A percentile compares a stretch with the other conserved stretches of the same genome.
Evolutionary conservation across 2,113 vertebrate species (phyloP).

Genomic region (Tichodroma muraria): DNA sequence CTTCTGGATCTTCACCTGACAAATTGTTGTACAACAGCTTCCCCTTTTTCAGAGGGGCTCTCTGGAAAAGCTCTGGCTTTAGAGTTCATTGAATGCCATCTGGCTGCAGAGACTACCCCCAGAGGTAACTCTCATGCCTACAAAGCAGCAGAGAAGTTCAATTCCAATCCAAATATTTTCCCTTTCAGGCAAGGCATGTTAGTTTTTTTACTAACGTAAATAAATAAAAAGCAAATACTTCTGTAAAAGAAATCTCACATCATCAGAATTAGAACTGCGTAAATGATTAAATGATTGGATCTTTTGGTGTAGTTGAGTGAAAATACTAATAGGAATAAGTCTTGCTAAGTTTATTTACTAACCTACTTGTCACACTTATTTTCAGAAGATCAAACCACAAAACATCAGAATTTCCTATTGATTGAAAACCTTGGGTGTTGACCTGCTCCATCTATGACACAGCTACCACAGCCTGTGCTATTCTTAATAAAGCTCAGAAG

Average conservation of each 20-base stretch:
- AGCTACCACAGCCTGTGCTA: not conserved
- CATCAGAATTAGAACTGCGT: not conserved
- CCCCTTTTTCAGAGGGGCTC: not conserved
- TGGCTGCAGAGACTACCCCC: not conserved
- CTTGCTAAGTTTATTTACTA: not conserved
- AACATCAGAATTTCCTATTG: not conserved
- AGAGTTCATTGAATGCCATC: not conserved
- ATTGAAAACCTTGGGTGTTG: not conserved
- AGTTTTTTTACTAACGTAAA: slow-evolving; percentile 6
- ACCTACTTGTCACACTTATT: not conserved
- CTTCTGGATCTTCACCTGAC: not conserved
- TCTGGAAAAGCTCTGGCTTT: not conserved
- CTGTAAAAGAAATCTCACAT: not conserved
- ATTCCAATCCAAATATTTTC: slow-evolving; percentile 35
- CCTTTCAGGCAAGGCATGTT: not conserved
- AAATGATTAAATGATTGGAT: not conserved
- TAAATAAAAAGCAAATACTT: slow-evolving; percentile 25
- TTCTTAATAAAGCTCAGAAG: not conserved
- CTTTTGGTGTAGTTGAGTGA: not conserved
- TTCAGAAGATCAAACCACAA: not conserved
- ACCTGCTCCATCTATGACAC: not conserved
- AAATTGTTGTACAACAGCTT: not conserved
- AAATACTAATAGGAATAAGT: not conserved
- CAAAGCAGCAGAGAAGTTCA: not conserved
- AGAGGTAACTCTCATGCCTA: not conserved